Base-by-base conservation (phyloP, 2,888 invertebrate genomes). In the Cetonia aurata region DNA sequence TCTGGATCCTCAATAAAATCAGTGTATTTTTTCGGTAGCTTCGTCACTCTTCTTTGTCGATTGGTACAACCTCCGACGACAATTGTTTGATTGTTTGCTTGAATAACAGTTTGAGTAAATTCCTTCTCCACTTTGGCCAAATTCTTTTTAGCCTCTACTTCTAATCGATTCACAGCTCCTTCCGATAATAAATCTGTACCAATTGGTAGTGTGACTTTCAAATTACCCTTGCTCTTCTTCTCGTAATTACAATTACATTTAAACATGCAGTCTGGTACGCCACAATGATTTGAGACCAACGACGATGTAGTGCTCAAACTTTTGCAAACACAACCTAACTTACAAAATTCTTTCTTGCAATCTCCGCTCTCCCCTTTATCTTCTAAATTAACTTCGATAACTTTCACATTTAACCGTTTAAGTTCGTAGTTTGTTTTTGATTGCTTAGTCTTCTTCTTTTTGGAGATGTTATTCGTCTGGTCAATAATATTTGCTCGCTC, bases 111-210 rank as follows among this genome's bases (percentile, higher is more conserved):
- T 77, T 92, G 91, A 13, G 90, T 91, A 82, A 92, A 92, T 78
- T 92, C 91, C 80, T 89, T 88, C 81, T 92, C 92, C 78, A 90
- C 90, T 80, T 89, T 90, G 0, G 92, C 89, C 72, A 92, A 83
- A 70, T 88, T 87, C 52, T 81, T 84, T 77, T 87, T 88, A 0
- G 86, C 86, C 79, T 87, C 84, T 75, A 86, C 85, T 73, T 88
- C 86, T 65, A 89, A 79, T 62, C 81, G 78, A 73, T 75, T 80
- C 3, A 84, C 80, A 3, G 82, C 80, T 37, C 82, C 80, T 33
- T 73, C 78, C 0, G 82, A 81, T 13, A 84, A 74, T n/a, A 81
- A 67, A 69, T 82, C 78, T 1, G 79, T 79, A 19, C 81, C 82
- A 33, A 77, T 73, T 1, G 81, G 80, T 48, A 82, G 70, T 6